Evolutionary conservation across 2,113 vertebrate species (phyloP).

Genomic region (Steatornis caripensis): DNA sequence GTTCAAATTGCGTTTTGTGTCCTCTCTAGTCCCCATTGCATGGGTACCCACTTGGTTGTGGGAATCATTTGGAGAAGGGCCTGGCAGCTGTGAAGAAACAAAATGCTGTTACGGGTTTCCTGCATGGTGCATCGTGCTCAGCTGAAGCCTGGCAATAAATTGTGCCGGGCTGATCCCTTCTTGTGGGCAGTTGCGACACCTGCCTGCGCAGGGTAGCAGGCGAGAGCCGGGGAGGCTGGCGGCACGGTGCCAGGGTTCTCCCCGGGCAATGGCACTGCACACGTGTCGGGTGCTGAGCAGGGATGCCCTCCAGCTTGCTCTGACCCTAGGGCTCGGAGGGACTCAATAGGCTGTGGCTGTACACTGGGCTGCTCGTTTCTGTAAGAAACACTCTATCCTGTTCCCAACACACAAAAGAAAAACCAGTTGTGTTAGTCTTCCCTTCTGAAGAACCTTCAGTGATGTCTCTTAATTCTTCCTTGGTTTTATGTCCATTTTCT

Average conservation of each 20-base stretch:
- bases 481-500: not conserved
- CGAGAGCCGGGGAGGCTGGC: no score
- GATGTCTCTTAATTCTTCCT: not conserved
- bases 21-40: no score
- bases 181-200: not conserved
- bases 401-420: not conserved
- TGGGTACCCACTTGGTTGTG: no score
- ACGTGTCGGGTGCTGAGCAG: not conserved
- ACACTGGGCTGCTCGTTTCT: no score
- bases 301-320: not conserved
- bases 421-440: not conserved
- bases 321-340: not conserved
- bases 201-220: not conserved
- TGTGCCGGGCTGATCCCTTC: no score
- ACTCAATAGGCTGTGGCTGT: accelerated
- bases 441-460: not conserved
- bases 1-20: no score
- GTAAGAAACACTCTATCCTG: accelerated
- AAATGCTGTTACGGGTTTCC: no score
- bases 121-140: no score
- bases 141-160: not conserved
- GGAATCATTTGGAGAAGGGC: no score
- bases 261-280: accelerated
- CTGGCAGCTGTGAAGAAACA: no score
- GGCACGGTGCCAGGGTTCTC: not conserved